Evolutionary conservation across 2,113 vertebrate species (phyloP).

Genomic region (Hepsetus odoe): DNA sequence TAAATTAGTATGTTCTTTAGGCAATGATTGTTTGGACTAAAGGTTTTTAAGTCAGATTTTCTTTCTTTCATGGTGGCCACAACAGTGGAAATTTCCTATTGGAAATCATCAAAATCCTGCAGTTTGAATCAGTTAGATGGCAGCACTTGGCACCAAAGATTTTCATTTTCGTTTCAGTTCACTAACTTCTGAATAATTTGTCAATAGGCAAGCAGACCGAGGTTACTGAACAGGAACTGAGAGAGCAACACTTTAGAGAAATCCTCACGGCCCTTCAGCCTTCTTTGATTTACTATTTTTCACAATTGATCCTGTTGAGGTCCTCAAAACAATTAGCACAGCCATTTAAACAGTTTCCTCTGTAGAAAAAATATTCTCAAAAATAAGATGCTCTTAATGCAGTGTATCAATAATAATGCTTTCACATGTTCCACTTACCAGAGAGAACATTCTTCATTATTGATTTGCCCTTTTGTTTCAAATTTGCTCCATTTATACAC

Average conservation of each 20-base stretch:
- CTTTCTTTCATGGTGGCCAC: background rate
- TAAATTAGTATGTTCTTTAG: background rate
- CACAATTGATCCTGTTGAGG: background rate
- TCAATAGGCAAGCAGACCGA: slow-evolving; percentile 4
- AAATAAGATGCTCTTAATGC: background rate
- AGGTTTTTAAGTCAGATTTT: too few relatives aligned
- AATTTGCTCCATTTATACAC: background rate
- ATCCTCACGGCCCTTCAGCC: slow-evolving; percentile 10
- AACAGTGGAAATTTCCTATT: slow-evolving; percentile 28
- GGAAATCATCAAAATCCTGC: slow-evolving; percentile 41
- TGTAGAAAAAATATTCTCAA: background rate
- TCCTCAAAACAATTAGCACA: background rate
- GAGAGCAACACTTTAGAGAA: background rate
- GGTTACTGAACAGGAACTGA: slow-evolving; percentile 18
- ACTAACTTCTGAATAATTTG: slow-evolving; percentile 37
- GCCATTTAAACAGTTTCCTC: slow-evolving; percentile 8
- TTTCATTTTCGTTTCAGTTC: slow-evolving; percentile 14
- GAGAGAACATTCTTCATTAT: background rate
- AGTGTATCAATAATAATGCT: background rate
- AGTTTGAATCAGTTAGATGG: slow-evolving; percentile 37
- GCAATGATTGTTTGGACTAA: background rate
- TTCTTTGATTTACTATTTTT: slow-evolving; percentile 28
- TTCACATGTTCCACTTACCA: slow-evolving; percentile 5
- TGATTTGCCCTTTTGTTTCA: background rate
- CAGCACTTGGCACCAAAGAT: slow-evolving; percentile 22